Evolutionary conservation across 2,113 vertebrate genomes (phyloP).

Genomic region (Condylura cristata): DNA sequence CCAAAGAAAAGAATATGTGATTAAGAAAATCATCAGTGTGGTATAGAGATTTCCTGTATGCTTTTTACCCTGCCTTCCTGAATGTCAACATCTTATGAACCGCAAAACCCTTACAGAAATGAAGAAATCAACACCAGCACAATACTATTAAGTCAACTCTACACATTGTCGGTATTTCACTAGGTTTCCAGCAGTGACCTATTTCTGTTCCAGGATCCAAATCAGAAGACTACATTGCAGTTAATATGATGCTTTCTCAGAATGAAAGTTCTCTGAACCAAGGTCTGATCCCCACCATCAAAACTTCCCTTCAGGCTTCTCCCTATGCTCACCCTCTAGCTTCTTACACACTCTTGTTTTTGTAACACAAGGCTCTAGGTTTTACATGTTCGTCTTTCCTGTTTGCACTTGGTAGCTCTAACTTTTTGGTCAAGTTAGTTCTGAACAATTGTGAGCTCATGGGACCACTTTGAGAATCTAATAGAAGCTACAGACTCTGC

Average conservation of each 20-base stretch:
- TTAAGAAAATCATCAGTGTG: neutral
- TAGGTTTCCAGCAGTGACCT: neutral
- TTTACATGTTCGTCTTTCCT: neutral
- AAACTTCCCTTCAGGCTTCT: neutral
- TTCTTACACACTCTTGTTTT: neutral
- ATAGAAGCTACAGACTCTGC: neutral
- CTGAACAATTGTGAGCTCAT: neutral
- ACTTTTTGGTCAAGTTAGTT: neutral
- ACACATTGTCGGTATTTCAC: neutral
- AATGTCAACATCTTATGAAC: neutral
- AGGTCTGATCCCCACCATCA: neutral
- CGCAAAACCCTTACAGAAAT: neutral
- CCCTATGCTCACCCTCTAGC: neutral
- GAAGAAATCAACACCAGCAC: neutral
- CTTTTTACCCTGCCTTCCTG: neutral
- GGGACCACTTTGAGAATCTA: neutral
- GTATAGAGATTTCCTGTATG: neutral
- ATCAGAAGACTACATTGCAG: neutral
- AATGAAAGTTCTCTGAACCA: neutral
- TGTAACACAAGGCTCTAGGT: neutral
- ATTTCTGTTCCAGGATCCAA: neutral
- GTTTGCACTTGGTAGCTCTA: neutral
- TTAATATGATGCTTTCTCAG: neutral
- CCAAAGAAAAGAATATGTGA: neutral
- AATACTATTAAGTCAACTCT: neutral